phyloP scores from a whole-genome alignment of 2,797 vertebrate genomes.

The Hipposideros larvatus region DNA sequence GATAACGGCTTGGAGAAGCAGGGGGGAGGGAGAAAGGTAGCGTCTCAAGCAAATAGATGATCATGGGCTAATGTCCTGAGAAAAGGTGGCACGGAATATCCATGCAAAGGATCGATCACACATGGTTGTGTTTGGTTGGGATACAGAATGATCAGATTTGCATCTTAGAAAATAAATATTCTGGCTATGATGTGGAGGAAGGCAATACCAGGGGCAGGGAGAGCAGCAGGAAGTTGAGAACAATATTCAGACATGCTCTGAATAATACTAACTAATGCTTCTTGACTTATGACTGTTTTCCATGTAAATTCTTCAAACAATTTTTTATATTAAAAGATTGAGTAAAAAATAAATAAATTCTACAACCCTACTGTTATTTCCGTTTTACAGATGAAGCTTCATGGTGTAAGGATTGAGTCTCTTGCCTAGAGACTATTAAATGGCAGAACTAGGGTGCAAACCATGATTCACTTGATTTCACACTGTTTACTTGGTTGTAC shows the following conservation, averaged over 20 bases:
- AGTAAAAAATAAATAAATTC: too few relatives aligned
- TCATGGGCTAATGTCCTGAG: not conserved
- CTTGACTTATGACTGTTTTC: not conserved
- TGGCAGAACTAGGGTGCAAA: not conserved
- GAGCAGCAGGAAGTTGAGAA: conserved; percentile 1
- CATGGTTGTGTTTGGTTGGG: not conserved
- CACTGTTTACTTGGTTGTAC: not conserved
- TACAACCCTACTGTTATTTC: not conserved
- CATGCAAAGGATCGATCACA: not conserved
- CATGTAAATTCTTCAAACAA: not conserved
- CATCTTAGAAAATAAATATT: conserved; percentile 8
- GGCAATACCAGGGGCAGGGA: not conserved
- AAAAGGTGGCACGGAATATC: not conserved
- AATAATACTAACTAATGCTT: conserved; percentile 40
- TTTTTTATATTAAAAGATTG: too few relatives aligned
- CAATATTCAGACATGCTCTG: not conserved
- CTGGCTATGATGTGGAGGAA: not conserved
- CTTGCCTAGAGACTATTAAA: conserved; percentile 22
- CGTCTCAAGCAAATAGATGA: not conserved
- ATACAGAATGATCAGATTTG: not conserved
- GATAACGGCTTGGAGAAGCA: not conserved
- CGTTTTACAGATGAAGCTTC: conserved; percentile 23
- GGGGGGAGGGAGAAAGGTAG: not conserved
- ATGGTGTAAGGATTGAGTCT: not conserved
- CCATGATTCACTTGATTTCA: conserved; percentile 1